Evolutionary conservation across 2,113 vertebrate genomes (phyloP).

Genomic region (Ibidorhyncha struthersii): DNA sequence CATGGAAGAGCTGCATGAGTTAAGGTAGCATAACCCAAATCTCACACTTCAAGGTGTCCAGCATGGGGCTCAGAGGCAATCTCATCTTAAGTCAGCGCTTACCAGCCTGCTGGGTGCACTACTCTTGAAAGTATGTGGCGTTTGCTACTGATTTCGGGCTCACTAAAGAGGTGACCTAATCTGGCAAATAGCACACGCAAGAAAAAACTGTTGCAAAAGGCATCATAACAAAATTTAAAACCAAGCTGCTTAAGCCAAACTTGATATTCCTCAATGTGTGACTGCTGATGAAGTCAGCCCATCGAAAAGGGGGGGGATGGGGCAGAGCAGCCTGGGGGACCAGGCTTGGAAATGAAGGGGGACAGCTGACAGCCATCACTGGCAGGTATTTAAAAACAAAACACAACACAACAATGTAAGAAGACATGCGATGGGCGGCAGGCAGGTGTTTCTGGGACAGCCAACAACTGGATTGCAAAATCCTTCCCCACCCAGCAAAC

Average conservation of each 20-base stretch:
- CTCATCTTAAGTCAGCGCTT: background rate
- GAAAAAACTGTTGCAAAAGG: background rate
- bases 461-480: background rate
- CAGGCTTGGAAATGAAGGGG: background rate
- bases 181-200: background rate
- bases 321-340: background rate
- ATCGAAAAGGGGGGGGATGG: background rate
- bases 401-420: background rate
- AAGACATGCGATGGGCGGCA: background rate
- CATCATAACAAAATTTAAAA: background rate
- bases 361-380: background rate
- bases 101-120: background rate
- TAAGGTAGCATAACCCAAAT: background rate
- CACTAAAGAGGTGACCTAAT: background rate
- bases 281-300: background rate
- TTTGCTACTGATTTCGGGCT: background rate
- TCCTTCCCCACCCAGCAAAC: background rate
- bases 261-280: background rate
- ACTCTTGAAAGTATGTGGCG: too few species aligned
- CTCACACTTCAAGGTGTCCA: background rate
- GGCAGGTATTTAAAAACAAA: background rate
- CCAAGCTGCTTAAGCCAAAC: background rate
- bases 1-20: background rate
- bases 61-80: background rate
- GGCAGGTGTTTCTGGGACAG: background rate